Evolutionary conservation across 2,888 invertebrate species (phyloP), one percentile per base, ranked within the genome.

Genomic region (Rhogogaster chlorosoma): DNA sequence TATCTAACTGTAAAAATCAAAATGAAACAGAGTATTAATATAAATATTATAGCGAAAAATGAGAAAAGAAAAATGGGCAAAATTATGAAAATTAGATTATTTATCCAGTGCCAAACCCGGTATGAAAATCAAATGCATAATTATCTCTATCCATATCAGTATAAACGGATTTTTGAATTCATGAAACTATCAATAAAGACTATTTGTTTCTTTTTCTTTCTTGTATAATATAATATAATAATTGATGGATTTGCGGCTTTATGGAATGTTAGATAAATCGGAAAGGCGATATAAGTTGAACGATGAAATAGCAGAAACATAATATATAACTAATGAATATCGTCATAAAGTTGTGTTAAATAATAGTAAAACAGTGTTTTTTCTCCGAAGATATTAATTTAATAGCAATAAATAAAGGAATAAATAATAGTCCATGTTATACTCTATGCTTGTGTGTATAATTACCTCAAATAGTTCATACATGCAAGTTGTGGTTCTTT

Each of bases 121-220:
- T 75, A 26, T 45, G 9, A 36, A 67, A 32, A n/a, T 70, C 38
- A 36, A 38, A 36, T 36, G 36, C 29, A 70, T 70, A 32, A 70
- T 36, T 32, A 29, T 3, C 15, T 36, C 36, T 36, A 70, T 70
- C 38, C n/a, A n/a, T 53, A 53, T 53, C 53, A 12, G 26, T n/a
- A 61, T 61, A 1, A 29, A 67, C 36, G 32, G 70, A 36, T 70
- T 70, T 36, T 70, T 70, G 10, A 18, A 67, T 70, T 70, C n/a
- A 67, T 32, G 18, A 67, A 29, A 67, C 67, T 10, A 84, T 78
- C 67, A 84, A 84, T 84, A 29, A 73, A 84, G 73, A 78, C 29
- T 26, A 4, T 61, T 61, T 2, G 22, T 61, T 61, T 42, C n/a
- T 15, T 84, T 73, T 61, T 57, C 26, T 42, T 77, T 38, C 61